Evolutionary conservation across 2,797 vertebrate genomes (phyloP), one percentile per base, ranked within the genome.

Genomic region (Fratercula arctica): DNA sequence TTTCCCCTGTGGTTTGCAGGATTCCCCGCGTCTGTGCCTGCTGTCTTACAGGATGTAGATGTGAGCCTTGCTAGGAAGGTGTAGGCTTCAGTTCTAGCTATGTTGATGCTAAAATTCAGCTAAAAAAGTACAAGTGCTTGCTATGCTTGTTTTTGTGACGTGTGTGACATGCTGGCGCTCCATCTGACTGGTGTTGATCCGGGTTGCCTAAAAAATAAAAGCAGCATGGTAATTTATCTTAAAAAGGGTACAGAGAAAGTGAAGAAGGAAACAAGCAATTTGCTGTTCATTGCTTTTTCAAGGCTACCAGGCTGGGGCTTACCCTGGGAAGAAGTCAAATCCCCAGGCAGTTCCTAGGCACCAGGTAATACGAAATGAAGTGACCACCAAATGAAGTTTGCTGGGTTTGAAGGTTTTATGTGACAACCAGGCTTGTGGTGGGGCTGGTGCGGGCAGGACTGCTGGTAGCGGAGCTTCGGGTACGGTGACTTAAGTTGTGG

Each of bases 261-360:
- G 59, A 75, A 60, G 57, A 81, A 57, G 48, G 41, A 33, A 73
- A 16, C 16, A 73, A 51, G 24, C 18, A 20, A 15, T 81, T 79
- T 79, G 50, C 18, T 77, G 2, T 60, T 92, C 3, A 5, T 70
- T 90, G 60, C 39, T n/a, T 88, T 64, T 84, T 84, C 35, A 50
- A 59, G 15, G 39, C 39, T 73, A 20, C 33, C 7, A 48, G 50
- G 3, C 64, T 81, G 57, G 11, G 21, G 9, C 68, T 91, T 92
- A n/a, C 11, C n/a, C 13, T 84, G 83, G 31, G 56, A 76, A 81
- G 63, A 93, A 89, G 43, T 67, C 35, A 91, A 73, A 56, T 89
- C 24, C 43, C 24, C 53, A 43, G 53, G 26, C 50, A 19, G 39
- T 74, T 92, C 46, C 74, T 81, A 4, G 1, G 1, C 8, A 31